Conservation (phyloP, 2,797 vertebrate species). For the Knipowitschia caucasica region DNA sequence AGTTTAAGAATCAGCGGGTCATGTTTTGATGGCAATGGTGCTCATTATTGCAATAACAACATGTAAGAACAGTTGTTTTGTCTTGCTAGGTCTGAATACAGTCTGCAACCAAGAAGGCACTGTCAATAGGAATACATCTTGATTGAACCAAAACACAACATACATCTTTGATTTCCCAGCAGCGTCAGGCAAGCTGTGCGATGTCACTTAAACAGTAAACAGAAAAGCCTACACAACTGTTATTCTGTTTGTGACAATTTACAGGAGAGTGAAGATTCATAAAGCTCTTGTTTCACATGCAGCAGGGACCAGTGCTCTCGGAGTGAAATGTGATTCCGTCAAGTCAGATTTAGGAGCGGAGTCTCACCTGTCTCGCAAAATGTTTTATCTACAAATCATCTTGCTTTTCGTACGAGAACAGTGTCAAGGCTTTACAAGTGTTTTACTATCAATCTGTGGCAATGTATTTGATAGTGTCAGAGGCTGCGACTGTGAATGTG, state of each 20-base stretch:
- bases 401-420: neutral
- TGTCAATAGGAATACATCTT: neutral
- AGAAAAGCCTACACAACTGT: neutral
- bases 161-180: neutral
- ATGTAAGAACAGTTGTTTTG: too few species aligned
- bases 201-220: neutral
- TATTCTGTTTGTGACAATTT: constrained; percentile 3
- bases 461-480: constrained; percentile 1
- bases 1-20: too few species aligned
- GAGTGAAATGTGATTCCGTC: constrained; percentile 6
- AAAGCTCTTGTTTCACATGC: neutral
- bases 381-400: constrained; percentile 1
- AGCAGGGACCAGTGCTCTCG: constrained; percentile 1
- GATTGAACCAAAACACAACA: neutral
- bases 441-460: neutral
- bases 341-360: neutral
- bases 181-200: neutral
- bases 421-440: neutral
- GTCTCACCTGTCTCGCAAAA: neutral
- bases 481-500: neutral
- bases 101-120: neutral
- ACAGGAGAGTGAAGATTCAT: constrained; percentile 5
- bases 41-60: too few species aligned
- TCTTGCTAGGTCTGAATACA: neutral
- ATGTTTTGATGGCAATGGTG: too few species aligned